Evolutionary conservation across 2,888 invertebrate species (phyloP), one percentile per base, ranked within the genome.

Genomic region (Chrysopilus asiliformis): DNA sequence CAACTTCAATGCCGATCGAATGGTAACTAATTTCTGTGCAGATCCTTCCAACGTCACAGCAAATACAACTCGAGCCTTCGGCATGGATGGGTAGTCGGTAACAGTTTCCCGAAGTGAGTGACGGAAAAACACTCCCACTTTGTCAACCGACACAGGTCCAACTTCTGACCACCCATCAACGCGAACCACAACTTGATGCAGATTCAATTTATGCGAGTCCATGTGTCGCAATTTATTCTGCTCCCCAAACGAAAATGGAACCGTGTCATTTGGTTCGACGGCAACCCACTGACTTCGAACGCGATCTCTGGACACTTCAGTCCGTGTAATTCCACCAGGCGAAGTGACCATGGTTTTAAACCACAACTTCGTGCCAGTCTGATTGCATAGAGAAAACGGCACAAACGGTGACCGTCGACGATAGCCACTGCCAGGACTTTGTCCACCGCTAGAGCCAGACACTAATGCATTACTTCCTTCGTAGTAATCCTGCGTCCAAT

Each of bases 81-180:
- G 58, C 36, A 46, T 36, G 25, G 34, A 34, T 26, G 43, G 34
- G 36, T 40, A 46, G 18, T 39, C 31, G 5, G 31, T 32, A 16
- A 35, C 34, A 14, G 37, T 26, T 42, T 66, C 63, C 7, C 67
- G 60, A 20, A 55, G 60, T 0, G 77, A 74, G 43, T 76, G 73
- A n/a, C 87, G 66, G 57, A 95, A 97, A 67, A 83, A 97, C 28
- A 85, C 76, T 3, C 97, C 97, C 15, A 95, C 94, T 59, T 86
- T 80, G 64, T 98, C 97, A 1, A 98, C 86, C 7, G 91, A 86
- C 12, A 98, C 83, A 2, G 95, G 90, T 47, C 80, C 77, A 34
- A 89, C 75, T 47, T 72, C 66, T 45, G 79, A 72, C 91, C 94
- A 97, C 34, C 90, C 91, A 47, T 89, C 84, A 15, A 97, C 80